A percentile compares a stretch with the other conserved stretches of the same genome.
phyloP scores from a whole-genome alignment of 2,113 vertebrate species.

The Cariama cristata region DNA sequence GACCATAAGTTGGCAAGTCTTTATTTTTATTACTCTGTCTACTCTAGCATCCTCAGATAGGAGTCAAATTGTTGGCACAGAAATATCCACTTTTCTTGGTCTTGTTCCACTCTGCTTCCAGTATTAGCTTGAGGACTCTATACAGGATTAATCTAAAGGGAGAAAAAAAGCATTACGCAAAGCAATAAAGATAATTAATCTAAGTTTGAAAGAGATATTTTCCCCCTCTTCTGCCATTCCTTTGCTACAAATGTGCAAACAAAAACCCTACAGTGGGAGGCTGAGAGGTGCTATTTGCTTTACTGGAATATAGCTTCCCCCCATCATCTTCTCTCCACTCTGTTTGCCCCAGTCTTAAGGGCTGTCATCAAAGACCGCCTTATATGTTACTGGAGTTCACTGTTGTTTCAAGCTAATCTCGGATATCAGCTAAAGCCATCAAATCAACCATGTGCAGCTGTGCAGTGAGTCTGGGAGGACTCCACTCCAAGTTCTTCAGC shows the following conservation, averaged over 20 bases:
- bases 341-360: slow-evolving; percentile 16
- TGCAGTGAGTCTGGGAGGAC: not conserved
- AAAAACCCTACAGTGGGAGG: not conserved
- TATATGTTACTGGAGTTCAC: not conserved
- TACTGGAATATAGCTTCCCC: not conserved
- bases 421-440: slow-evolving; percentile 17
- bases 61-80: not conserved
- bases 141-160: slow-evolving; percentile 43
- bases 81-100: not conserved
- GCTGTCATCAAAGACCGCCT: slow-evolving; percentile 20
- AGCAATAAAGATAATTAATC: slow-evolving; percentile 74
- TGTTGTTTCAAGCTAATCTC: slow-evolving; percentile 32
- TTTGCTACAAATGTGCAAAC: slow-evolving; percentile 26
- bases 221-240: slow-evolving; percentile 52
- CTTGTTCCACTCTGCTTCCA: slow-evolving; percentile 11
- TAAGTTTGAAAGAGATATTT: slow-evolving; percentile 72
- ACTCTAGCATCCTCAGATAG: not conserved
- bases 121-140: slow-evolving; percentile 14
- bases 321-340: not conserved
- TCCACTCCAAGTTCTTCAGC: not conserved
- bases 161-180: slow-evolving; percentile 59
- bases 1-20: not conserved
- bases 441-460: slow-evolving; percentile 34
- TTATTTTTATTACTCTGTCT: not conserved
- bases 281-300: slow-evolving; percentile 1